Evolutionary conservation across 2,888 invertebrate species (phyloP).

Genomic region (Iphiclides podalirius): DNA sequence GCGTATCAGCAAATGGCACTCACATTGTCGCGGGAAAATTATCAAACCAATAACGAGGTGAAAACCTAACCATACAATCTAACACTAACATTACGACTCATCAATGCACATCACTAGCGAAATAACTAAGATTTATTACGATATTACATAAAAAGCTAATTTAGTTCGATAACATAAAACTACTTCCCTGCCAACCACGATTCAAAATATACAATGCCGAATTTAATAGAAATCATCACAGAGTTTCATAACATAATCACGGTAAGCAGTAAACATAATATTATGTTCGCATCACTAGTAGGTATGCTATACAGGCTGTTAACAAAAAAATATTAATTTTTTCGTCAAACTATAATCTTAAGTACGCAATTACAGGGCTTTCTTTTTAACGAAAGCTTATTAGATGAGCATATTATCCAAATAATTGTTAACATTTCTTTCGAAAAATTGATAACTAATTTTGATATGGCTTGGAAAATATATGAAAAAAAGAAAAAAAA

Average conservation of each 20-base stretch:
- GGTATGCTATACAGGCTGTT: not conserved
- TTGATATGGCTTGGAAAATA: too few relatives aligned
- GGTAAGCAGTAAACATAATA: not conserved
- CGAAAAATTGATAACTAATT: too few relatives aligned
- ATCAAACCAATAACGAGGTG: not conserved
- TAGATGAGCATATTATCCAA: too few relatives aligned
- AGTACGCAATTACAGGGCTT: constrained; percentile 7
- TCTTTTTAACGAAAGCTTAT: too few relatives aligned
- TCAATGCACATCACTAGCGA: constrained; percentile 14
- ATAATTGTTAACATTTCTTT: too few relatives aligned
- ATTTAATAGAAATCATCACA: constrained; percentile 3
- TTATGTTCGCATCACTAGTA: not conserved
- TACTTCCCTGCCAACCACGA: too few relatives aligned
- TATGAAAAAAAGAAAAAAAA: too few relatives aligned
- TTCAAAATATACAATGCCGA: constrained; percentile 1
- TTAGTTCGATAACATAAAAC: not conserved
- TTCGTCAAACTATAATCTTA: not conserved
- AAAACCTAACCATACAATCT: constrained; percentile 15
- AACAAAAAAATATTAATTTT: not conserved
- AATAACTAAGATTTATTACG: too few relatives aligned
- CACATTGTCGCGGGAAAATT: constrained; percentile 15
- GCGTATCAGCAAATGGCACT: constrained; percentile 18
- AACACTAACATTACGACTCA: constrained; percentile 9
- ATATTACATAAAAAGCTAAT: too few relatives aligned
- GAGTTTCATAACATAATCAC: constrained; percentile 8